A percentile compares a stretch with the other conserved stretches of the same genome.
Conservation (phyloP, 1,140 invertebrate species). For the Cardiocondyla obscurior region DNA sequence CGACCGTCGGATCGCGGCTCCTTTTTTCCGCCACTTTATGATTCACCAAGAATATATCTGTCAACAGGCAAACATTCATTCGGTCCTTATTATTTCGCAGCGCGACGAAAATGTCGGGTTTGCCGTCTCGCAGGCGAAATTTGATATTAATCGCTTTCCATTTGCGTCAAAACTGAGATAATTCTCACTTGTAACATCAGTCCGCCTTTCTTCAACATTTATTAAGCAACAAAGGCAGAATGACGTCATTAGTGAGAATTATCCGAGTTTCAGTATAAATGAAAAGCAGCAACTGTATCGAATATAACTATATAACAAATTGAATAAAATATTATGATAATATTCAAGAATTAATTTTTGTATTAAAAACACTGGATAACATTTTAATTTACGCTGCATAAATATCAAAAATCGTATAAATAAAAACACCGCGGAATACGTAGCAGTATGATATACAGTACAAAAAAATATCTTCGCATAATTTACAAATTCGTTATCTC, state of each 20-base stretch:
- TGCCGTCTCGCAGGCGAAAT: constrained; percentile 19
- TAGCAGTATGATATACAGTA: neutral
- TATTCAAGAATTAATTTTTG: neutral
- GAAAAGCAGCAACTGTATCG: too few relatives aligned
- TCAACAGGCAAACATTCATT: constrained; percentile 8
- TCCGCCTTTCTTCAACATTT: too few relatives aligned
- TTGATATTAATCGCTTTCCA: too few relatives aligned
- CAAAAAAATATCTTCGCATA: neutral
- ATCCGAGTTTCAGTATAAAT: too few relatives aligned
- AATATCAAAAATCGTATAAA: neutral
- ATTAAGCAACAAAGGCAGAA: too few relatives aligned
- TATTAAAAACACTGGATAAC: neutral
- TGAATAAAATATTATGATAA: neutral
- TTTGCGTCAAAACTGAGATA: too few relatives aligned
- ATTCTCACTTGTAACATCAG: too few relatives aligned
- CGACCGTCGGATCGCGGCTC: constrained; percentile 15
- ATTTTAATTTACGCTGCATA: neutral
- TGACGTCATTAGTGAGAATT: too few relatives aligned
- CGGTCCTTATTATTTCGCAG: constrained; percentile 12
- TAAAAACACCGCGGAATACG: neutral
- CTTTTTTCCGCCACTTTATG: constrained; percentile 5
- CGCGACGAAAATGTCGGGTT: constrained; percentile 13
- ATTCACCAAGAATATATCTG: neutral
- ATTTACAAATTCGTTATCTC: neutral
- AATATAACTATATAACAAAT: too few relatives aligned